Percentiles rank a stretch among this genome's conserved stretches.
phyloP scores from a whole-genome alignment of 2,888 invertebrate genomes.

The Leptinotarsa rubiginosa region DNA sequence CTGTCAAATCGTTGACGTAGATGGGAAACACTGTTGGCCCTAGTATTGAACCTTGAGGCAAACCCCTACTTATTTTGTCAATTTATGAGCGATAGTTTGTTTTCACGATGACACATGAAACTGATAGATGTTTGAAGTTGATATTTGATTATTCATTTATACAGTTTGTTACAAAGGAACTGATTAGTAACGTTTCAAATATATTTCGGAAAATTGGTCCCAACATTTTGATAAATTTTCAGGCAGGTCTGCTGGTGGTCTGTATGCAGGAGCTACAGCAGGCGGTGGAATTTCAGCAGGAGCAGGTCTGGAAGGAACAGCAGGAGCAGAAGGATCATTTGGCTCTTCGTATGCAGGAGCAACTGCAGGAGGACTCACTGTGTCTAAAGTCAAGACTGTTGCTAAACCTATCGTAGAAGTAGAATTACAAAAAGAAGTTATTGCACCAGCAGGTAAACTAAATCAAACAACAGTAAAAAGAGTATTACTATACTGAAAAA shows the following conservation, averaged over 20 bases:
- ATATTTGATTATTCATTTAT: no score
- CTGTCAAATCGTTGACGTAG: no score
- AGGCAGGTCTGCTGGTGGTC: conserved; percentile 65
- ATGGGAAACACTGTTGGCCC: no score
- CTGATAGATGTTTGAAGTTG: no score
- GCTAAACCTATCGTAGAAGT: conserved; percentile 32
- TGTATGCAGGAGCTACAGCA: conserved; percentile 73
- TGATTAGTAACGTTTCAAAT: no score
- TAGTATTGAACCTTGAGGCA: no score
- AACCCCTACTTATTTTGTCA: no score
- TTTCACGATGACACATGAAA: no score
- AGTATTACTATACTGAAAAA: no score
- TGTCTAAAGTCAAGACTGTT: conserved; percentile 25
- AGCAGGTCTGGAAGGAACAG: conserved; percentile 69
- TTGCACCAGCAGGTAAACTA: conserved; percentile 33
- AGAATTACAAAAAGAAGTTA: conserved; percentile 29
- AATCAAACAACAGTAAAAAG: background rate
- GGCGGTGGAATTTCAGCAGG: conserved; percentile 69
- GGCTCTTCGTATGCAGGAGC: conserved; percentile 56
- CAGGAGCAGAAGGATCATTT: conserved; percentile 52
- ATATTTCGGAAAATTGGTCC: no score
- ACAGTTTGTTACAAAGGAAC: no score
- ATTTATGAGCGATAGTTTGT: no score
- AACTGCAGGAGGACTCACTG: conserved; percentile 45
- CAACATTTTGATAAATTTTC: conserved; percentile 27